Evolutionary conservation across 2,797 vertebrate species (phyloP).

Genomic region (Mastacembelus armatus): DNA sequence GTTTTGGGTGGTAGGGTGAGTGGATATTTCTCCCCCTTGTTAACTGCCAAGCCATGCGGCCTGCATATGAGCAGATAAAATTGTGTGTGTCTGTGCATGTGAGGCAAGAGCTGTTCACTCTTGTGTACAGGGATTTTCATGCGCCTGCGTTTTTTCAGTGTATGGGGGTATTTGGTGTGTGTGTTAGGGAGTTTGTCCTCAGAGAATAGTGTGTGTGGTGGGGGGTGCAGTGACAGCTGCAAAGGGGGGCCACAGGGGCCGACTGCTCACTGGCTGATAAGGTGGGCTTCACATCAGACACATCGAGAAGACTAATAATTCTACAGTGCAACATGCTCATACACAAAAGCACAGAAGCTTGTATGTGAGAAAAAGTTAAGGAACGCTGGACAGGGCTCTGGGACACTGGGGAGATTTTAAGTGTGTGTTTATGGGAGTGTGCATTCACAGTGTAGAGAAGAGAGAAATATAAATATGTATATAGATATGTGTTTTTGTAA

Average conservation of each 20-base stretch:
- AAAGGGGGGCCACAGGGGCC: constrained; percentile 81
- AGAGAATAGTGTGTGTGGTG: constrained; percentile 69
- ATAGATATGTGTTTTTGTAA: not conserved
- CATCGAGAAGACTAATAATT: constrained; percentile 84
- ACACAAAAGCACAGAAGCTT: constrained; percentile 34
- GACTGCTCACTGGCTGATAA: constrained; percentile 95
- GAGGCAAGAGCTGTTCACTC: constrained; percentile 61
- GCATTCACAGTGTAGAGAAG: constrained; percentile 5
- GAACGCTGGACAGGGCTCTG: constrained; percentile 53
- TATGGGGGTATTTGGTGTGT: constrained; percentile 70
- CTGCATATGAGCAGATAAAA: constrained; percentile 91
- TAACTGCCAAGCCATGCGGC: constrained; percentile 81
- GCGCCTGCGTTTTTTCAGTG: constrained; percentile 77
- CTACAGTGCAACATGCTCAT: constrained; percentile 73
- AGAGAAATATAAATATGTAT: not conserved
- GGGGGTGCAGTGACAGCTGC: constrained; percentile 86
- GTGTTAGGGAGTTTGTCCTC: constrained; percentile 64
- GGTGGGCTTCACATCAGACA: constrained; percentile 86
- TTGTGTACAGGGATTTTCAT: constrained; percentile 69
- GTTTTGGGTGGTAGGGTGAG: constrained; percentile 56
- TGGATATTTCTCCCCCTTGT: constrained; percentile 59
- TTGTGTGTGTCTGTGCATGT: constrained; percentile 54
- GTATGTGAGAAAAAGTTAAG: constrained; percentile 58
- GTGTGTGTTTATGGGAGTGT: constrained; percentile 6
- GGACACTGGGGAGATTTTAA: constrained; percentile 25